These are phyloP conservation scores for Pterocles gutturalis DNA, from an alignment of 2,113 vertebrate species.

Conservation along the genomic window DNA sequence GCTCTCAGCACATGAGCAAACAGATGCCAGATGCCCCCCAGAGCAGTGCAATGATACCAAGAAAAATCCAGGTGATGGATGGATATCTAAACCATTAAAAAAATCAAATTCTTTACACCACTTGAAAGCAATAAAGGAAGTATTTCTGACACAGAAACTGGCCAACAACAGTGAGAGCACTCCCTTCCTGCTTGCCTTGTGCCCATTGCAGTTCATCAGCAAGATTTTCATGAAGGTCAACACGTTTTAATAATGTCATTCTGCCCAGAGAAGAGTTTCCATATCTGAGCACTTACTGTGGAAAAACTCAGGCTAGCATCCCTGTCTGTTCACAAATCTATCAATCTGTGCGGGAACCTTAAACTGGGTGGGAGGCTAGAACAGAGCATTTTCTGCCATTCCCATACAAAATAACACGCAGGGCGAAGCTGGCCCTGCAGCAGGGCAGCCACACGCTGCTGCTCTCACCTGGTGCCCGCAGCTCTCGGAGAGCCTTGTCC, in stretches of 20 bases:
- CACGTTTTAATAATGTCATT: background rate
- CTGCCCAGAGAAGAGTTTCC: background rate
- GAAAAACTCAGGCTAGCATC: background rate
- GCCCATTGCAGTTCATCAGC: background rate
- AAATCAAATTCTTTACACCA: background rate
- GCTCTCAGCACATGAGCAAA: background rate
- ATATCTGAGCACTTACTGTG: background rate
- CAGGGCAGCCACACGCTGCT: background rate
- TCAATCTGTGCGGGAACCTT: background rate
- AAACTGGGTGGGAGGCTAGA: background rate
- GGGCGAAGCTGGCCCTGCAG: background rate
- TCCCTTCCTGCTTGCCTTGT: background rate
- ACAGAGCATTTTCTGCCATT: background rate
- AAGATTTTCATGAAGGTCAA: slow-evolving; percentile 40
- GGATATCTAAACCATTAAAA: background rate
- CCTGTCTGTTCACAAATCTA: background rate
- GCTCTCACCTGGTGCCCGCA: background rate
- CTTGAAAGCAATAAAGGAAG: background rate
- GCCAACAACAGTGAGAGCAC: background rate
- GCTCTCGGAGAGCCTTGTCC: background rate
- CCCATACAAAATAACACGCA: background rate
- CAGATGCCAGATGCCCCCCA: background rate
- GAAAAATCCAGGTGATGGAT: background rate
- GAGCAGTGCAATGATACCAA: background rate
- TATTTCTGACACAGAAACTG: background rate